phyloP scores from a whole-genome alignment of 2,113 vertebrate genomes.

The Scolopax mira region DNA sequence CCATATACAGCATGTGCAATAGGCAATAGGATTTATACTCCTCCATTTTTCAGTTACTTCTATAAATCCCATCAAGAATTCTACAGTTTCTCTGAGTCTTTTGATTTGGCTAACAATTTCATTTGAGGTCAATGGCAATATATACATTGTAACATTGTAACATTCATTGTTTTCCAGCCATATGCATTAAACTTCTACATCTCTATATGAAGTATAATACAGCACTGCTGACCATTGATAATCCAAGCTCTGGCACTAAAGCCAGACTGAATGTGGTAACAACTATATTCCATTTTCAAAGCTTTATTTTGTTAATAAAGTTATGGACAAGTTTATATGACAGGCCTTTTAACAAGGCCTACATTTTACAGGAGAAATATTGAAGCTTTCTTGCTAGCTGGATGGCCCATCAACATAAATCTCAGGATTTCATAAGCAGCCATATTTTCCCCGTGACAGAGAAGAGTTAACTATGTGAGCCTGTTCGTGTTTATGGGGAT shows the following conservation, averaged over 20 bases:
- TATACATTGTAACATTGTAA: neutral
- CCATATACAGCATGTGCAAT: neutral
- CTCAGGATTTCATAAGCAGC: neutral
- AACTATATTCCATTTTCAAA: neutral
- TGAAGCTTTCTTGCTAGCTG: neutral
- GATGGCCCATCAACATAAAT: neutral
- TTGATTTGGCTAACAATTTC: neutral
- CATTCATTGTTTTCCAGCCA: neutral
- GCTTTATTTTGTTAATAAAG: neutral
- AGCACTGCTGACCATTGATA: neutral
- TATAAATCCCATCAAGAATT: neutral
- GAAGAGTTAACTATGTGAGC: neutral
- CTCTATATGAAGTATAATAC: fast-evolving
- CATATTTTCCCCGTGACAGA: neutral
- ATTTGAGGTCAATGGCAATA: neutral
- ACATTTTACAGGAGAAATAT: neutral
- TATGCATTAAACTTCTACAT: neutral
- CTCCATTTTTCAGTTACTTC: neutral
- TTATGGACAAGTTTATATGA: no score
- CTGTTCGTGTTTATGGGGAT: neutral
- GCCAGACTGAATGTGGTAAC: neutral
- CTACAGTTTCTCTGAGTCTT: neutral
- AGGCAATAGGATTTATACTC: neutral
- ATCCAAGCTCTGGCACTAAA: neutral
- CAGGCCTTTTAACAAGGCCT: neutral